Conservation (phyloP, 2,888 invertebrate species). For the Drosophila multiciliata region DNA sequence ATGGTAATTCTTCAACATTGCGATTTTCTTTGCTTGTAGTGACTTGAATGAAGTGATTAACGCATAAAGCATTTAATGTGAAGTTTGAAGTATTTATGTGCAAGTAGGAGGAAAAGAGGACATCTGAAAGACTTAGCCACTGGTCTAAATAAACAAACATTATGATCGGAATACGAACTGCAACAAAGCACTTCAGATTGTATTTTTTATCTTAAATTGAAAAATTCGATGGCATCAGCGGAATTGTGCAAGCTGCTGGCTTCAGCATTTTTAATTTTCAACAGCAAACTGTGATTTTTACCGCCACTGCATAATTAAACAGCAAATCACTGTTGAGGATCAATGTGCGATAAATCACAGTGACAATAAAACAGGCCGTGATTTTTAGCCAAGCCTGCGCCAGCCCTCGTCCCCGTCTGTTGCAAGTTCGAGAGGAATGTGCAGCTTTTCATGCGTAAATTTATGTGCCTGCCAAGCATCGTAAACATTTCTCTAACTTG, state of each 20-base stretch:
- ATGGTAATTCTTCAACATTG: constrained; percentile 21
- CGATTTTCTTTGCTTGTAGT: background rate
- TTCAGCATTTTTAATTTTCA: background rate
- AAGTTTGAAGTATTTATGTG: background rate
- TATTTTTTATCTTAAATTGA: background rate
- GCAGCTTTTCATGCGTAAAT: constrained; percentile 79
- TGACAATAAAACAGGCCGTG: constrained; percentile 58
- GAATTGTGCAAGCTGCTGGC: background rate
- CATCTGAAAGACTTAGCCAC: background rate
- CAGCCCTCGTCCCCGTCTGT: constrained; percentile 1
- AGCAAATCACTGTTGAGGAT: constrained; percentile 46
- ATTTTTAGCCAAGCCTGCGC: constrained; percentile 51
- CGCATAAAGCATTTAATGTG: background rate
- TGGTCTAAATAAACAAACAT: background rate
- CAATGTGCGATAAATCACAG: constrained; percentile 61
- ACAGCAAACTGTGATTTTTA: constrained; percentile 10
- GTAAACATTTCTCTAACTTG: constrained; percentile 76
- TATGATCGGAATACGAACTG: background rate
- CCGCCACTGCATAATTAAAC: constrained; percentile 18
- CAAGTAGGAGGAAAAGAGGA: background rate
- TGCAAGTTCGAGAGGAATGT: constrained; percentile 44
- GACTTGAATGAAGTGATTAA: constrained; percentile 4
- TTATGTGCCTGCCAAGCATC: constrained; percentile 76
- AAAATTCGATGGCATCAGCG: background rate
- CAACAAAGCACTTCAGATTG: background rate